Evolutionary conservation across 53 echinoderm and acorn worm genomes (phyloP).

Genomic region (Mesocentrotus franciscanus): DNA sequence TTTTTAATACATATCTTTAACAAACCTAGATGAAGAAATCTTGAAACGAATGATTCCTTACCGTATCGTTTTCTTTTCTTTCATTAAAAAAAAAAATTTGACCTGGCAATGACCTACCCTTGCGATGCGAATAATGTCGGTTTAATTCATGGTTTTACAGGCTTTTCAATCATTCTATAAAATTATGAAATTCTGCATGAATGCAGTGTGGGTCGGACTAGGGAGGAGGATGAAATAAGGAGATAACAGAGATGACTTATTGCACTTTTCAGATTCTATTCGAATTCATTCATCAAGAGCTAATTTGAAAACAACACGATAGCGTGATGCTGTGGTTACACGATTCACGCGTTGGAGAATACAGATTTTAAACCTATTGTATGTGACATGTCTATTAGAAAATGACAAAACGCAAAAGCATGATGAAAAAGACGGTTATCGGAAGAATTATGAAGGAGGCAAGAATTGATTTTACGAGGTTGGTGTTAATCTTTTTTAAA

Average conservation of each 20-base stretch:
- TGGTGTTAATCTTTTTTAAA: neutral
- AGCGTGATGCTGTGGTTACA: neutral
- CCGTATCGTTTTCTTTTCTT: no score
- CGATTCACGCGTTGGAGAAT: neutral
- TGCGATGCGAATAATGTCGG: neutral
- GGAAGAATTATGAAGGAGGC: neutral
- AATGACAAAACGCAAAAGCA: neutral
- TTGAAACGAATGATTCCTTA: no score
- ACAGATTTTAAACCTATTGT: neutral
- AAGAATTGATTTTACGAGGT: neutral
- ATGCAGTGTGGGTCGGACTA: neutral
- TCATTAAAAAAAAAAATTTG: neutral
- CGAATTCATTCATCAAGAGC: neutral
- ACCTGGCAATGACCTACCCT: neutral
- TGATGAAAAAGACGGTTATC: neutral
- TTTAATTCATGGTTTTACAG: neutral
- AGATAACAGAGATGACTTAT: slow-evolving; percentile 15
- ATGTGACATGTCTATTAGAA: slow-evolving; percentile 1
- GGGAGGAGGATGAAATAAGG: neutral
- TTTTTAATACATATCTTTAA: no score
- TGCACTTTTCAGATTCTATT: slow-evolving; percentile 34
- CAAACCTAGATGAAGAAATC: no score
- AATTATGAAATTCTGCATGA: neutral
- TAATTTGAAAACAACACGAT: neutral
- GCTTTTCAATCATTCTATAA: neutral